These are phyloP conservation scores for Pachycephus smyrnensis DNA, from an alignment of 2,888 invertebrate genomes.

Conservation along the genomic window DNA sequence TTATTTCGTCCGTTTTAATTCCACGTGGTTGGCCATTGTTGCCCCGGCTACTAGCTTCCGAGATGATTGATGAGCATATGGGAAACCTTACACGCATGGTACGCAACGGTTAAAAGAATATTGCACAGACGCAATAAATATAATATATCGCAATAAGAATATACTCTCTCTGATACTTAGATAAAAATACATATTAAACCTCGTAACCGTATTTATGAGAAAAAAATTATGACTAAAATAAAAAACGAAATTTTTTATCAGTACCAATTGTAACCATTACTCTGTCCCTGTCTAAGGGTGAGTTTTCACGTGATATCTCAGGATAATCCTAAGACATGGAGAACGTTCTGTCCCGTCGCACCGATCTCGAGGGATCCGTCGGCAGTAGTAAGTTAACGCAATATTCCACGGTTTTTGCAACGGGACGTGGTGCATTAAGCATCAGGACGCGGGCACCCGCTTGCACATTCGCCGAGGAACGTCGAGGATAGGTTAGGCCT, in stretches of 20 bases:
- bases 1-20: background rate
- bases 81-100: background rate
- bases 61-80: background rate
- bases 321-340: conserved; percentile 5
- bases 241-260: too few species aligned
- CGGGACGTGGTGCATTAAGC: conserved; percentile 30
- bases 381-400: conserved; percentile 28
- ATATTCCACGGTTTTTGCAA: conserved; percentile 38
- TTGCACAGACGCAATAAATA: background rate
- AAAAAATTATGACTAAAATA: too few species aligned
- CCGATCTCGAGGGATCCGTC: conserved; percentile 27
- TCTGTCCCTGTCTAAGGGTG: background rate
- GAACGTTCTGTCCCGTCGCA: conserved; percentile 21
- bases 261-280: too few species aligned
- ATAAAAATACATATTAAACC: background rate
- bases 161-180: background rate
- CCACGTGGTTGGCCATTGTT: background rate
- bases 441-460: conserved; percentile 26
- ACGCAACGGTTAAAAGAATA: background rate
- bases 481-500: conserved; percentile 14
- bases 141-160: background rate
- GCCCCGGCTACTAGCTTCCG: background rate
- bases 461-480: conserved; percentile 18
- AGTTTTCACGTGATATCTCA: background rate
- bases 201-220: too few species aligned